phyloP scores from a whole-genome alignment of 2,888 invertebrate genomes.

The Eupithecia tripunctaria region DNA sequence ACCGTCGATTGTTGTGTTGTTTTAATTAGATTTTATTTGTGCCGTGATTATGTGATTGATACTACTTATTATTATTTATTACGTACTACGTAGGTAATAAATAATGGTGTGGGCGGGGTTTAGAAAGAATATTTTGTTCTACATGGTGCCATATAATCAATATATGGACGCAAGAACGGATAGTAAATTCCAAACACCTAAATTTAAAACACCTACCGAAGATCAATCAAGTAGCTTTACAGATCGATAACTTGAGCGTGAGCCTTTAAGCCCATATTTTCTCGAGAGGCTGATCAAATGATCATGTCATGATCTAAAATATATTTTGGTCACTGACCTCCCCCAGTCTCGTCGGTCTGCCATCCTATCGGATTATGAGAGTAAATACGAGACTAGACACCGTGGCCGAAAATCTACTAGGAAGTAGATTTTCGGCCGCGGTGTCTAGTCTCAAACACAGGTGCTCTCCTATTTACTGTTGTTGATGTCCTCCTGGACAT shows the following conservation, averaged over 20 bases:
- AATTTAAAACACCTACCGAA: too few species aligned
- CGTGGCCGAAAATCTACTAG: too few species aligned
- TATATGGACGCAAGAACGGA: background rate
- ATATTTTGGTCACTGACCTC: background rate
- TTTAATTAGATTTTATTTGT: constrained; percentile 12
- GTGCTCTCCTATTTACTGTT: too few species aligned
- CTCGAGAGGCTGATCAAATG: background rate
- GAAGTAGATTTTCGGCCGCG: too few species aligned
- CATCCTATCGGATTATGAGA: background rate
- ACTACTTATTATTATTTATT: too few species aligned
- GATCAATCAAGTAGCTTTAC: background rate
- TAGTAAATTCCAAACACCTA: too few species aligned
- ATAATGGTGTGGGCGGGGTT: background rate
- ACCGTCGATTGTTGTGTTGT: background rate
- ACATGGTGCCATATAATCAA: background rate
- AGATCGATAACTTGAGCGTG: background rate
- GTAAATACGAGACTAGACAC: too few species aligned
- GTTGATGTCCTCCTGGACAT: background rate
- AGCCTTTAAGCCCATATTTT: background rate
- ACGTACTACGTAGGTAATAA: background rate
- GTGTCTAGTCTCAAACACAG: too few species aligned
- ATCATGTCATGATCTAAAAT: background rate
- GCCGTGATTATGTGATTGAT: constrained; percentile 11
- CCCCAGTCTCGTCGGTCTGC: background rate
- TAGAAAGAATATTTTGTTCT: background rate